A percentile compares a stretch with the other conserved stretches of the same genome.
Evolutionary conservation across 2,888 invertebrate species (phyloP).

Genomic region (Agriopis aurantiaria): DNA sequence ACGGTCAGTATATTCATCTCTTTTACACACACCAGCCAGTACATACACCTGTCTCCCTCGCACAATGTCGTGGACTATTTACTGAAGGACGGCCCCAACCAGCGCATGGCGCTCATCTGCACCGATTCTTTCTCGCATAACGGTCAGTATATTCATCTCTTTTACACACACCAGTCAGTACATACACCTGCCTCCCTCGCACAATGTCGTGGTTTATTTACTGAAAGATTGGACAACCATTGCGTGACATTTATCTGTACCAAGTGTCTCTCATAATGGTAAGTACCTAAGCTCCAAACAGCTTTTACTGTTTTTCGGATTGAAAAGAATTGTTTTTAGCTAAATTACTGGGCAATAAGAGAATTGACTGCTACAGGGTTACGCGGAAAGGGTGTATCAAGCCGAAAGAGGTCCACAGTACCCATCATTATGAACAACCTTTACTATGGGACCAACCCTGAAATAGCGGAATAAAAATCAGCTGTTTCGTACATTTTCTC

Average conservation of each 20-base stretch:
- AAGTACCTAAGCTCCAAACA: too few relatives aligned
- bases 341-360: too few relatives aligned
- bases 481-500: too few relatives aligned
- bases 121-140: slow-evolving; percentile 96
- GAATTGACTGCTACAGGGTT: too few relatives aligned
- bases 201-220: slow-evolving; percentile 96
- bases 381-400: too few relatives aligned
- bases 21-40: neutral
- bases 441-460: too few relatives aligned
- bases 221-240: slow-evolving; percentile 97
- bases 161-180: neutral
- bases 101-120: slow-evolving; percentile 98
- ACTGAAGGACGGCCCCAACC: slow-evolving; percentile 97
- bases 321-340: too few relatives aligned
- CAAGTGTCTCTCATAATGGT: slow-evolving; percentile 90
- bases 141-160: slow-evolving; percentile 84
- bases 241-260: slow-evolving; percentile 98
- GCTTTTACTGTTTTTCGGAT: too few relatives aligned
- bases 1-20: slow-evolving; percentile 87
- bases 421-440: too few relatives aligned
- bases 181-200: neutral
- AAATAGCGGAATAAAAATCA: too few relatives aligned
- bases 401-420: too few relatives aligned
- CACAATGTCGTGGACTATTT: slow-evolving; percentile 96
- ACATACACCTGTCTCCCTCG: neutral